A percentile compares a stretch with the other conserved stretches of the same genome.
Evolutionary conservation across 2,113 vertebrate genomes (phyloP).

Genomic region (Clinocottus analis): DNA sequence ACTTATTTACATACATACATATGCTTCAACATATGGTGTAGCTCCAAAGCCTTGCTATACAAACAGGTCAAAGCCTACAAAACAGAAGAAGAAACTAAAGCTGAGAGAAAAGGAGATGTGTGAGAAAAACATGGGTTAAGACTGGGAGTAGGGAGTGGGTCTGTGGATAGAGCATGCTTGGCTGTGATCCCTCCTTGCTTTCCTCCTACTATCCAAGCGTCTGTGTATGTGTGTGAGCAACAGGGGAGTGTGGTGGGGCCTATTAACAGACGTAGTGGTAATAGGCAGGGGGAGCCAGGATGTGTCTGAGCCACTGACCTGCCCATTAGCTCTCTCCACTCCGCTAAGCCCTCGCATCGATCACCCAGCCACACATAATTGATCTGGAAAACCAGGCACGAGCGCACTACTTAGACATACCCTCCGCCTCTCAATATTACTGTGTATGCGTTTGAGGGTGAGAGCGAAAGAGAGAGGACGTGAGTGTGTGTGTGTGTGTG

Average conservation of each 20-base stretch:
- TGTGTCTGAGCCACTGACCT: conserved; percentile 72
- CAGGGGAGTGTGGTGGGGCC: conserved; percentile 74
- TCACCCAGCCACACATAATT: conserved; percentile 85
- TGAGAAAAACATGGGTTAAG: conserved; percentile 31
- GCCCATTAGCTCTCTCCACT: conserved; percentile 79
- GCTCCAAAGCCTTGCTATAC: conserved; percentile 32
- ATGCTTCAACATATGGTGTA: conserved; percentile 45
- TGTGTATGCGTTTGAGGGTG: conserved; percentile 16
- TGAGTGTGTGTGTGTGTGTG: conserved; percentile 24
- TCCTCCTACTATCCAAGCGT: conserved; percentile 30
- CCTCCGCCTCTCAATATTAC: conserved; percentile 45
- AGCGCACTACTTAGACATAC: conserved; percentile 84
- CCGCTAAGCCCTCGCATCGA: conserved; percentile 84
- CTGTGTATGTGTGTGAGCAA: conserved; percentile 61
- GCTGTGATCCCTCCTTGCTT: conserved; percentile 47
- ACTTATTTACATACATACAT: conserved; percentile 35
- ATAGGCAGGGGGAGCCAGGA: conserved; percentile 79
- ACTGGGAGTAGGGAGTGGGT: conserved; percentile 34
- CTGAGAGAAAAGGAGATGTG: conserved; percentile 3
- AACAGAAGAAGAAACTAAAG: conserved; percentile 32
- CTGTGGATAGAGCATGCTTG: conserved; percentile 41
- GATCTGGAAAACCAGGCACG: conserved; percentile 89
- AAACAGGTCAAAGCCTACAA: conserved; percentile 13
- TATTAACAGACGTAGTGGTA: conserved; percentile 84
- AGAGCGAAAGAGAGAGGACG: background rate